Base-by-base conservation (phyloP, 2,797 vertebrate species). In the Anguilla marmorata region DNA sequence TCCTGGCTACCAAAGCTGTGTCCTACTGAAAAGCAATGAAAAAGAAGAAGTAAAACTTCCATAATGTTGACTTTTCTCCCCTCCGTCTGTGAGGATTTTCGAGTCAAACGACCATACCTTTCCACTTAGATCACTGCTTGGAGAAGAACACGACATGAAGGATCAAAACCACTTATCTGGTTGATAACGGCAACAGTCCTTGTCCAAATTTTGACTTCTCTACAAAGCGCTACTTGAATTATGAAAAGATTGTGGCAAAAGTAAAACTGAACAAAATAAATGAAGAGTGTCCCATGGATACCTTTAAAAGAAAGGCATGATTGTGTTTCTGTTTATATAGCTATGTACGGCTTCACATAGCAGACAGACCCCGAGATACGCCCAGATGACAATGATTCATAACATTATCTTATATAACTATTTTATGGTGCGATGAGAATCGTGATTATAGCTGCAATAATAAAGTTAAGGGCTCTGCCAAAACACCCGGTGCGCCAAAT, bases 161-260 rank as follows among this genome's bases (percentile, higher is more conserved):
- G 91, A 94, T 94, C 90, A 92, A 94, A 93, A 90, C 91, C 90
- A 92, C 89, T 91, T 66, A 91, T 89, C 33, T 91, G 7, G 89
- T 88, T 84, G 33, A 84, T 89, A 66, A 86, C 88, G 90, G 12
- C 92, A 92, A 88, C 92, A 91, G 88, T 88, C 92, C 90, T 91
- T 94, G 92, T 93, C 93, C 94, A 93, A 93, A 93, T 92, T 94
- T 92, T 27, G 88, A 93, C 91, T 91, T 91, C 90, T 87, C 88
- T 87, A 89, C 92, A 91, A 89, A 92, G 92, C 94, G 94, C 91
- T 93, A 50, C 93, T 95, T 94, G 94, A 95, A 95, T 89, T 60
- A 60, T 60, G 58, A 60, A 60, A 60, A 60, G 58, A 60, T 16
- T 60, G 58, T 19, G 58, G 58, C 58, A 19, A 21, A 60, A 60